Conservation (phyloP, 37 sponge, comb jelly and placozoan genomes). For the Hexactinellida sp. region DNA sequence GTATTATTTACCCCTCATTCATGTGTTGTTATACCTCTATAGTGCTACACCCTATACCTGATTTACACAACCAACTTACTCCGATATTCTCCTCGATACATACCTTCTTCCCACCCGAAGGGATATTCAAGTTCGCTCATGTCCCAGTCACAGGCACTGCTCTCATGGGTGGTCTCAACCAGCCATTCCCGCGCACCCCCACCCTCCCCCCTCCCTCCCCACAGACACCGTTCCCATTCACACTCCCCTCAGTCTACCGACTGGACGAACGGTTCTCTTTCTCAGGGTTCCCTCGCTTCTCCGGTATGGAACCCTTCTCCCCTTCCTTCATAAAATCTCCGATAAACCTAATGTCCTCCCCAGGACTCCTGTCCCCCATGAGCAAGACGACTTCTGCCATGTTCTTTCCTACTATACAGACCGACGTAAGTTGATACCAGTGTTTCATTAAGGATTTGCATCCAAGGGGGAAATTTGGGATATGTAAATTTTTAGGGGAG, state of each 20-base stretch:
- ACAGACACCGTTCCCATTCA: constrained; percentile 29
- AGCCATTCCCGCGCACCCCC: constrained; percentile 57
- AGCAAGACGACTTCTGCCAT: background rate
- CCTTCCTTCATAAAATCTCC: background rate
- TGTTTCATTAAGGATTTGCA: too few relatives aligned
- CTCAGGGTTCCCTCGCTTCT: background rate
- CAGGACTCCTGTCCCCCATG: background rate
- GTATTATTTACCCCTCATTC: too few relatives aligned
- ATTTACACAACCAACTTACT: background rate
- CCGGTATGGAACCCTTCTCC: background rate
- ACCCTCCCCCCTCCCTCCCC: constrained; percentile 82
- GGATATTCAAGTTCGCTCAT: background rate
- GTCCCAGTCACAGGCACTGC: constrained; percentile 14
- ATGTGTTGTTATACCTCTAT: too few relatives aligned
- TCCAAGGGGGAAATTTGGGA: too few relatives aligned
- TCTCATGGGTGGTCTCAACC: constrained; percentile 30
- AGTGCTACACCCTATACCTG: background rate
- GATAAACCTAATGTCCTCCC: background rate
- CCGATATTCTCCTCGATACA: background rate
- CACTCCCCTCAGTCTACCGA: constrained; percentile 7
- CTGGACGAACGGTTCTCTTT: background rate
- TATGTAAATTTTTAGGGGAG: too few relatives aligned
- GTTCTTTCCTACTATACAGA: background rate
- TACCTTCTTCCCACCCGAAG: background rate
- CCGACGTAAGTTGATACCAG: background rate